These are phyloP conservation scores for Vanessa tameamea DNA, from an alignment of 1,140 invertebrate species.

Conservation along the genomic window DNA sequence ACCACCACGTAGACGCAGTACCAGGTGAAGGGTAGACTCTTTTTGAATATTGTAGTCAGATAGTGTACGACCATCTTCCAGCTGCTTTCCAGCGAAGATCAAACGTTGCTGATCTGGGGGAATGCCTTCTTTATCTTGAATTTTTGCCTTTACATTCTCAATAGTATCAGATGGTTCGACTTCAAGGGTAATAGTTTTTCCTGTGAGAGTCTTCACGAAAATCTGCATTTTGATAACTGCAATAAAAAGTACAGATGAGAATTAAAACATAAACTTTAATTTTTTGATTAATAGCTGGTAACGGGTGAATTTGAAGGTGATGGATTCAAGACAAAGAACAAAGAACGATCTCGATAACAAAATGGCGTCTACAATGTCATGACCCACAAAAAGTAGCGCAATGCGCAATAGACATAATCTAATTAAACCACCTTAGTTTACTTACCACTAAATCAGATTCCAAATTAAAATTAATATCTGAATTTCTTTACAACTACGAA, in stretches of 20 bases:
- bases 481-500: neutral
- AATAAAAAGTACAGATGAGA: slow-evolving; percentile 27
- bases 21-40: too few relatives aligned
- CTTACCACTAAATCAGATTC: slow-evolving; percentile 13
- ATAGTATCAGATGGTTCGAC: too few relatives aligned
- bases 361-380: slow-evolving; percentile 54
- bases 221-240: slow-evolving; percentile 57
- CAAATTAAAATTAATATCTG: neutral
- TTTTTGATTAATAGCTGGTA: slow-evolving; percentile 8
- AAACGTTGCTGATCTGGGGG: too few relatives aligned
- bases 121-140: too few relatives aligned
- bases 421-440: neutral
- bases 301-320: slow-evolving; percentile 7
- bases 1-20: too few relatives aligned
- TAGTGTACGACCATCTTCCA: too few relatives aligned
- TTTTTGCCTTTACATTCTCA: too few relatives aligned
- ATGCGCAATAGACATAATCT: slow-evolving; percentile 28
- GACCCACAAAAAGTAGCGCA: slow-evolving; percentile 17
- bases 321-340: slow-evolving; percentile 46
- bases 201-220: slow-evolving; percentile 72
- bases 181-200: too few relatives aligned
- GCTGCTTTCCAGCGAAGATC: too few relatives aligned
- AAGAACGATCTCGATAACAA: slow-evolving; percentile 61
- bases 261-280: slow-evolving; percentile 14
- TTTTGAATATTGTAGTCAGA: too few relatives aligned